Evolutionary conservation across 2,797 vertebrate species (phyloP).

Genomic region (Danionella dracula): DNA sequence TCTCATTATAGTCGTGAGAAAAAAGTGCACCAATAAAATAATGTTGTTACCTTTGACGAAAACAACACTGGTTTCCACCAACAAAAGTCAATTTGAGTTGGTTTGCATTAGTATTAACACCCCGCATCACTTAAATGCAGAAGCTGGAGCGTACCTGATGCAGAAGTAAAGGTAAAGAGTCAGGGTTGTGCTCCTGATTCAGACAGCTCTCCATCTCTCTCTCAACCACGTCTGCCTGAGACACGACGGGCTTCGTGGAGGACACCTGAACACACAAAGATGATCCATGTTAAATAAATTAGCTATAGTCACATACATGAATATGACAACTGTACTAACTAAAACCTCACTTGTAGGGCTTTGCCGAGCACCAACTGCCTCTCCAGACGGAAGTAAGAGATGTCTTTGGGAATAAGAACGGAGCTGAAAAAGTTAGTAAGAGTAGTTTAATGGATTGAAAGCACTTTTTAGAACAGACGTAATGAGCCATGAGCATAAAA

Average conservation of each 20-base stretch:
- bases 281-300: background rate
- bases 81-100: too few relatives aligned
- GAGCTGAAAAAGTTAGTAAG: slow-evolving; percentile 55
- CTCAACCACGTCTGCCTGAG: slow-evolving; percentile 66
- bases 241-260: slow-evolving; percentile 55
- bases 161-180: slow-evolving; percentile 60
- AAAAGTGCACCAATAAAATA: too few relatives aligned
- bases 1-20: too few relatives aligned
- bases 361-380: slow-evolving; percentile 64
- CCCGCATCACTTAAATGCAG: too few relatives aligned
- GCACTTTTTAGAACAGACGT: too few relatives aligned
- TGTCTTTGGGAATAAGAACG: slow-evolving; percentile 66
- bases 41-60: too few relatives aligned
- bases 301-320: background rate
- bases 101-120: too few relatives aligned
- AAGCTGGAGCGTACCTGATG: slow-evolving; percentile 58
- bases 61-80: too few relatives aligned
- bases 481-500: too few relatives aligned
- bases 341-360: slow-evolving; percentile 57
- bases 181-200: slow-evolving; percentile 52
- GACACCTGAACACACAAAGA: slow-evolving; percentile 52
- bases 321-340: background rate
- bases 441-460: background rate
- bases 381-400: slow-evolving; percentile 68
- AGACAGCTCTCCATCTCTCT: slow-evolving; percentile 75